Base-by-base conservation (phyloP, 2,888 invertebrate species). In the Pammene aurita region DNA sequence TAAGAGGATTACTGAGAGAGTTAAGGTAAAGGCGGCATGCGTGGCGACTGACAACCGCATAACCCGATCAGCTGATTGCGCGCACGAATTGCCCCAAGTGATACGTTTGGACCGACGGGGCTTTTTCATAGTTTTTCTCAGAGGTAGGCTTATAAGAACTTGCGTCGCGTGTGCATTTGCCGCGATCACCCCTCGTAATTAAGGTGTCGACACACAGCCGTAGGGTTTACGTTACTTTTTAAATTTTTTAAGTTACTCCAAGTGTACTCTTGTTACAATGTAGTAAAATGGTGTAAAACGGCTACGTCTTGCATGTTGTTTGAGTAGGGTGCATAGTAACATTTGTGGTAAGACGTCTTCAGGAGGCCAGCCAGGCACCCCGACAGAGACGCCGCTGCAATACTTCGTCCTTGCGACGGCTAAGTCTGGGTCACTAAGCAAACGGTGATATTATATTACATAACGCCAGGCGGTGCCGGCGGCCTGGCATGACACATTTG, bases 391-490 rank as follows among this genome's bases (percentile, higher is more conserved):
- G 56, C 80, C 79, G 81, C 79, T 78, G 77, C 77, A 76, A 57
- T 71, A 72, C 74, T 72, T 75, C 79, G 85, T 84, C 84, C 84
- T 84, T 80, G 84, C 79, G n/a, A 13, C 56, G 48, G 67, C 7
- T 34, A 58, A 54, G n/a, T n/a, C n/a, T n/a, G n/a, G n/a, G n/a
- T n/a, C 77, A 76, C 80, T 81, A 80, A 81, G 81, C 78, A 85
- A 84, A 83, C 79, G 76, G 76, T 77, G 78, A 79, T 77, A 84
- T 89, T 88, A 79, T 77, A 84, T 89, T 88, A 90, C 88, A 88
- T 90, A 89, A 89, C 81, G 76, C 50, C 63, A 68, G 67, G 67
- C 67, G 67, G 67, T 57, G 67, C 63, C 79, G 78, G 77, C 79
- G 78, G 76, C 75, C 50, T 77, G 73, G 78, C 80, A 78, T 85